Evolutionary conservation across 2,888 invertebrate genomes (phyloP).

Genomic region (Blomia tropicalis): DNA sequence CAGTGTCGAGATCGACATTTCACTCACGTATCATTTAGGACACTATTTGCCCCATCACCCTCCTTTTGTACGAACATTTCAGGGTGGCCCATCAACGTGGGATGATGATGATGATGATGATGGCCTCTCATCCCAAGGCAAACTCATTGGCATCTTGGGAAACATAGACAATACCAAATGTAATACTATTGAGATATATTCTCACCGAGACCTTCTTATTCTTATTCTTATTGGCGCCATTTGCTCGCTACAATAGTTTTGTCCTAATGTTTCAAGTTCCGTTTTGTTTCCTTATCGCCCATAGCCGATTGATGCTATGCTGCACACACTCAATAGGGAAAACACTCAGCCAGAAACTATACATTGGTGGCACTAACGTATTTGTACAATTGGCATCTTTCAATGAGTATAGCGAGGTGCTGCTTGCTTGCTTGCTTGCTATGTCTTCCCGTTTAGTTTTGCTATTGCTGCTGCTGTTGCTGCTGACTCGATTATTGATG

Average conservation of each 20-base stretch:
- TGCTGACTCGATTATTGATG: constrained; percentile 12
- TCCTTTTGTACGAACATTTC: too few relatives aligned
- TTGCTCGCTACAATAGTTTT: not conserved
- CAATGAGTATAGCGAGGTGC: too few relatives aligned
- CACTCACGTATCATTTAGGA: not conserved
- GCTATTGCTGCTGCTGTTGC: not conserved
- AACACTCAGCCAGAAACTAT: not conserved
- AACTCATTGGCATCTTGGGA: not conserved
- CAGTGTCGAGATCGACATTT: not conserved
- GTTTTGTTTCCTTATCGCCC: constrained; percentile 9
- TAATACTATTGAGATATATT: not conserved
- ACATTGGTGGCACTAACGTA: not conserved
- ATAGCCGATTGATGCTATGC: not conserved
- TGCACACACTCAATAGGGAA: not conserved
- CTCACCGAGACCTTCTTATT: too few relatives aligned
- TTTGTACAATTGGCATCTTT: too few relatives aligned
- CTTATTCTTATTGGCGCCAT: not conserved
- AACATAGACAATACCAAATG: not conserved
- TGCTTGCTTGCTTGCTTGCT: too few relatives aligned
- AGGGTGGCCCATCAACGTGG: too few relatives aligned
- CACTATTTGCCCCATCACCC: too few relatives aligned
- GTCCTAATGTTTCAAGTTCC: constrained; percentile 12
- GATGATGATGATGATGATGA: not conserved
- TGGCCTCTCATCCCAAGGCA: not conserved
- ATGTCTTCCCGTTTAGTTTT: not conserved